A percentile compares a stretch with the other conserved stretches of the same genome.
These are phyloP conservation scores for Pyrochroa serraticornis DNA, from an alignment of 2,888 invertebrate species.

Conservation along the genomic window DNA sequence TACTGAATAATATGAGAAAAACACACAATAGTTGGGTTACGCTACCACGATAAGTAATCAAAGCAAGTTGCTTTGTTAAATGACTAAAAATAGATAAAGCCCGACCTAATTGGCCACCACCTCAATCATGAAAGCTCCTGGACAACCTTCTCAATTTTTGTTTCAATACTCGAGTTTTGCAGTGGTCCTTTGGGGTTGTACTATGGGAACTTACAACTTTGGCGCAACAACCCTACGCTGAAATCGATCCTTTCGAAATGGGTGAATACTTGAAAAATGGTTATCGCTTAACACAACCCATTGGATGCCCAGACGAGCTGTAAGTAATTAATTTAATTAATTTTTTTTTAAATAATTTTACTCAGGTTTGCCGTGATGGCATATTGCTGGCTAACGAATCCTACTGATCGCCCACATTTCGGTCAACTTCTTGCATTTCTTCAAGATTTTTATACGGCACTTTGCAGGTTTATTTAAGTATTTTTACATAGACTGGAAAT, in stretches of 20 bases:
- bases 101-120: too few relatives aligned
- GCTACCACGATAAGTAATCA: too few relatives aligned
- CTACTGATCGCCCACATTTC: conserved; percentile 70
- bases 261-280: conserved; percentile 86
- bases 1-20: too few relatives aligned
- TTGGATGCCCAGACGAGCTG: conserved; percentile 95
- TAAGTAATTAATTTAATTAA: conserved; percentile 62
- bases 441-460: conserved; percentile 74
- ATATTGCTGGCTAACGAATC: conserved; percentile 73
- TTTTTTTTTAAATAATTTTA: conserved; percentile 18
- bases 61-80: too few relatives aligned
- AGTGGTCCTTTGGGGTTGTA: conserved; percentile 96
- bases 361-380: conserved; percentile 74
- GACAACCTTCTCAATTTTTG: too few relatives aligned
- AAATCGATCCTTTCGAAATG: conserved; percentile 93
- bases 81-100: too few relatives aligned
- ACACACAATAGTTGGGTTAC: too few relatives aligned
- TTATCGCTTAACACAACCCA: conserved; percentile 87
- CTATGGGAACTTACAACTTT: conserved; percentile 93
- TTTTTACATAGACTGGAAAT: not conserved
- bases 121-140: too few relatives aligned
- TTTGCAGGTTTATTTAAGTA: conserved; percentile 70
- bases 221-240: conserved; percentile 87
- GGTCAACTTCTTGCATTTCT: conserved; percentile 74
- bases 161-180: conserved; percentile 31